Conservation (phyloP, 2,113 vertebrate genomes). For the Rostratula benghalensis region DNA sequence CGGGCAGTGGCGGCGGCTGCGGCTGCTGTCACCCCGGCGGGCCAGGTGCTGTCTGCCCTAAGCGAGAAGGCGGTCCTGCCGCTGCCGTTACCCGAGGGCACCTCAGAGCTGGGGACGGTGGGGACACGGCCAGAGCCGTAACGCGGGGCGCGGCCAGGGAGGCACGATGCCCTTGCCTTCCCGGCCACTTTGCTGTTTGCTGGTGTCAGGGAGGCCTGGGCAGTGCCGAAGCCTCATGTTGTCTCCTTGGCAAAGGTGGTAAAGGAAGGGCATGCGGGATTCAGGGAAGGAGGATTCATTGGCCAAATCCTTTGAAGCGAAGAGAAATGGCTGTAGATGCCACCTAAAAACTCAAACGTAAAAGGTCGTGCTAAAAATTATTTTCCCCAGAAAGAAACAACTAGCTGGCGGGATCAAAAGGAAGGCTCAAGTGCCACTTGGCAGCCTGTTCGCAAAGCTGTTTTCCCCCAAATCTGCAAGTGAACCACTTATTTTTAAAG, state of each 20-base stretch:
- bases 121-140: neutral
- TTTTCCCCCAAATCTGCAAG: neutral
- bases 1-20: too few species aligned
- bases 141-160: too few species aligned
- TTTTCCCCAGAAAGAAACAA: neutral
- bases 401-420: rapidly evolving
- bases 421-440: rapidly evolving
- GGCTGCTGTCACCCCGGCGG: too few species aligned
- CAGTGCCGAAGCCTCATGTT: too few species aligned
- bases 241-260: neutral
- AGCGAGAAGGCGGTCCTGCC: neutral
- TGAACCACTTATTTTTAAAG: neutral
- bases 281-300: neutral
- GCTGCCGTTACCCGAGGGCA: neutral
- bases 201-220: neutral
- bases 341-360: too few species aligned
- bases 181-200: too few species aligned
- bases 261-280: too few species aligned
- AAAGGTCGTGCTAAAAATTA: too few species aligned
- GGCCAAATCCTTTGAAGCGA: neutral
- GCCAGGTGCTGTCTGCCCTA: neutral
- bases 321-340: rapidly evolving
- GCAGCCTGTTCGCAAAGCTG: neutral
- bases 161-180: too few species aligned
- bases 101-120: too few species aligned